phyloP scores from a whole-genome alignment of 2,797 vertebrate genomes.

The Peromyscus melanophrys region DNA sequence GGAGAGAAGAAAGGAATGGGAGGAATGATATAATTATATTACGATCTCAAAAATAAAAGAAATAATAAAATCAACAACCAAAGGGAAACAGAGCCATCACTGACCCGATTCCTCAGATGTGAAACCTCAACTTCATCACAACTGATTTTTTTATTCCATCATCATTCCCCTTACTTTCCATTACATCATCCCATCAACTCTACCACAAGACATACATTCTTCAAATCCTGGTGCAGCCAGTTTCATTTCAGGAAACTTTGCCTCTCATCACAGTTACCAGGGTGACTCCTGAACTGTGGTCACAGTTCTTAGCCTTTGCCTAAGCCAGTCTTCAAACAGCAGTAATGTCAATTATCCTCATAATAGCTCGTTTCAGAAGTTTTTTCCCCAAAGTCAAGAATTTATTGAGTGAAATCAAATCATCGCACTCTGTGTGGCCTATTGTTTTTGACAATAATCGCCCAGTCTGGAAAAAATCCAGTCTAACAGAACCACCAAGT shows the following conservation, averaged over 20 bases:
- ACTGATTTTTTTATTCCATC: neutral
- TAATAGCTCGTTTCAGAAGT: constrained; percentile 5
- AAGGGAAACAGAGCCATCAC: neutral
- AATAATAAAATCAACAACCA: neutral
- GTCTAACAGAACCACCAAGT: neutral
- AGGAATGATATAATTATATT: neutral
- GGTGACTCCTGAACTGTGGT: neutral
- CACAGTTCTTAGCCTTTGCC: neutral
- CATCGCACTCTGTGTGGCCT: neutral
- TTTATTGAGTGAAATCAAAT: neutral
- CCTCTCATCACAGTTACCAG: neutral
- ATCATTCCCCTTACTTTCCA: neutral
- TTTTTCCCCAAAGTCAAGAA: neutral
- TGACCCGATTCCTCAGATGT: neutral
- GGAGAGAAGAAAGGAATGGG: neutral
- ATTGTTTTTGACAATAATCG: neutral
- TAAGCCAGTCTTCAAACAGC: neutral
- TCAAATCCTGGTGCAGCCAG: fast-evolving
- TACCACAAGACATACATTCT: neutral
- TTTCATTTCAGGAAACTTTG: neutral
- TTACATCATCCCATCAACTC: neutral
- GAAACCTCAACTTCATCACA: neutral
- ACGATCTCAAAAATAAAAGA: neutral
- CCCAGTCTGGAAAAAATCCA: neutral
- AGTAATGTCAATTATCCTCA: neutral